Conservation (phyloP, 2,113 vertebrate species). For the Callopanchax toddi region DNA sequence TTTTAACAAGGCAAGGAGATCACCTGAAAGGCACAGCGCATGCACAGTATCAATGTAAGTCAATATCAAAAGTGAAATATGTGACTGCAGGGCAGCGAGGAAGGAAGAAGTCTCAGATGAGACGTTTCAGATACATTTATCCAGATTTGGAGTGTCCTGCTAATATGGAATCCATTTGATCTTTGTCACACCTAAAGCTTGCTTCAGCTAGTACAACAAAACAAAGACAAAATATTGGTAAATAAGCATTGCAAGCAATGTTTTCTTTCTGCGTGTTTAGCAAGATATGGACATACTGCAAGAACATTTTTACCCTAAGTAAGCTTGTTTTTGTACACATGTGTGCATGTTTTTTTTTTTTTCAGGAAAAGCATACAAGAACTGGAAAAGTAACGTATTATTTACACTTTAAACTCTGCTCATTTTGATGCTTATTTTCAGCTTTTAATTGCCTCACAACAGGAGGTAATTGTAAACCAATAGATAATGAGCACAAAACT, state of each 20-base stretch:
- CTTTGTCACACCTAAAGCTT: slow-evolving; percentile 23
- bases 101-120: slow-evolving; percentile 13
- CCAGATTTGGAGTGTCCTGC: slow-evolving; percentile 25
- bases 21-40: not conserved
- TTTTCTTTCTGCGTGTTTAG: slow-evolving; percentile 8
- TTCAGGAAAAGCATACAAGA: slow-evolving; percentile 7
- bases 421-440: slow-evolving; percentile 26
- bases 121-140: slow-evolving; percentile 28
- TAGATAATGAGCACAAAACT: slow-evolving; percentile 14
- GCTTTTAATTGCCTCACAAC: slow-evolving; percentile 22
- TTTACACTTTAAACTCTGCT: slow-evolving; percentile 1
- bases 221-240: slow-evolving; percentile 12
- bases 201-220: slow-evolving; percentile 16
- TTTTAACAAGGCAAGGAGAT: slow-evolving; percentile 9
- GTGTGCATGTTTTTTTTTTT: not conserved
- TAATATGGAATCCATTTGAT: slow-evolving; percentile 29
- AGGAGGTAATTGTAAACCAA: slow-evolving; percentile 46
- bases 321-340: slow-evolving; percentile 1
- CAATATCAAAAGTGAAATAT: slow-evolving; percentile 7
- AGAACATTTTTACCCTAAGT: not conserved
- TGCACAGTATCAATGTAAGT: not conserved
- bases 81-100: not conserved
- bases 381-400: not conserved
- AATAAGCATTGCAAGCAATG: slow-evolving; percentile 3
- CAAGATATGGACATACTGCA: not conserved